A percentile compares a stretch with the other conserved stretches of the same genome.
These are phyloP conservation scores for Trematocara unimaculatum DNA, from an alignment of 2,113 vertebrate species.

Conservation along the genomic window DNA sequence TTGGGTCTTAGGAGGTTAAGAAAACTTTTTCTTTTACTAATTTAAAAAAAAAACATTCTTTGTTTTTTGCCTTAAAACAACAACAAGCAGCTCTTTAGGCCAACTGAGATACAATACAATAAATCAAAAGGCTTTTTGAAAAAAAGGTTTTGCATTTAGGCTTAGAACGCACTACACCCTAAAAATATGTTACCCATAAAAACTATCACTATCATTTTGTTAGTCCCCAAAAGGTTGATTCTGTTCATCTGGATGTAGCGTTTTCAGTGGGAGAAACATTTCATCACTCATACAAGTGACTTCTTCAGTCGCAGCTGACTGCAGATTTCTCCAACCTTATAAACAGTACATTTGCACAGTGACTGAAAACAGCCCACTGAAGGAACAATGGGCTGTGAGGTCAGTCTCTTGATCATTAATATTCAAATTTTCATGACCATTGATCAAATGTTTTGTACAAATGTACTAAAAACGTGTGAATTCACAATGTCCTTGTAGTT, in stretches of 20 bases:
- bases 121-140: not conserved
- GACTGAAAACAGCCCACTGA: not conserved
- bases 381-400: not conserved
- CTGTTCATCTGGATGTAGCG: not conserved
- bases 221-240: not conserved
- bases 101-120: not conserved
- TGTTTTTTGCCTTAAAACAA: not conserved
- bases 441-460: not conserved
- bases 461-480: not conserved
- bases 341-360: not conserved
- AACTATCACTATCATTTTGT: not conserved
- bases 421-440: not conserved
- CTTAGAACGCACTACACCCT: not conserved
- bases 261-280: not conserved
- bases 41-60: not conserved
- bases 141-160: not conserved
- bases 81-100: not conserved
- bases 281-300: too few relatives aligned
- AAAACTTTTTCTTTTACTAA: not conserved
- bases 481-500: not conserved
- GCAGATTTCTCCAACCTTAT: not conserved
- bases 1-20: not conserved
- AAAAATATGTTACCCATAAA: not conserved
- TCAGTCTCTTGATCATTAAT: not conserved
- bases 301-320: not conserved